phyloP scores from a whole-genome alignment of 2,113 vertebrate species.

The Malurus elegans region DNA sequence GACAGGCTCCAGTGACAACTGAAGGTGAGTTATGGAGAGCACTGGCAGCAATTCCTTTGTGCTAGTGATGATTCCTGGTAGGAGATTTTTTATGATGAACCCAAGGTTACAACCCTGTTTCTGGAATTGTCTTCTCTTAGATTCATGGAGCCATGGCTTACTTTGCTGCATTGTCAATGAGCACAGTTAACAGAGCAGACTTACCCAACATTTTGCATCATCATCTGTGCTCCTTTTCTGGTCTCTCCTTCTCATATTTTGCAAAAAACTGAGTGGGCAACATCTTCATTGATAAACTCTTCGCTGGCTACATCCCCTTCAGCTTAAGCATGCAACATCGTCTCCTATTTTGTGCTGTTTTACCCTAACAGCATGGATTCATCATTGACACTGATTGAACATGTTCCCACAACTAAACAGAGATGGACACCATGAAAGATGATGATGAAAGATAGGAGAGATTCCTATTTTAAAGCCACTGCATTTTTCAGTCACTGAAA shows the following conservation, averaged over 20 bases:
- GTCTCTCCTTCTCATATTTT: not conserved
- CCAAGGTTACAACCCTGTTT: not conserved
- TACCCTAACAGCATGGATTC: not conserved
- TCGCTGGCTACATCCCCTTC: not conserved
- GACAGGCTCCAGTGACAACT: not conserved
- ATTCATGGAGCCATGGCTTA: not conserved
- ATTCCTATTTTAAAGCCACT: not conserved
- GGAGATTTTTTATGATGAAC: not conserved
- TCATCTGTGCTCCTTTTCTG: not conserved
- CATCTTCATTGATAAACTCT: not conserved
- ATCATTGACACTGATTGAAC: not conserved
- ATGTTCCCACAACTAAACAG: not conserved
- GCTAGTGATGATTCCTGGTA: not conserved
- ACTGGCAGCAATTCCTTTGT: not conserved
- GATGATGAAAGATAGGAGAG: not conserved
- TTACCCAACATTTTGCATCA: not conserved
- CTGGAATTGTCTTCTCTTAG: not conserved
- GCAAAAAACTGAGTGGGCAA: not conserved
- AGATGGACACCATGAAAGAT: not conserved
- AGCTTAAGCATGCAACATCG: not conserved
- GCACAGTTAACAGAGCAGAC: not conserved
- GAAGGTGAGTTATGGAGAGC: not conserved
- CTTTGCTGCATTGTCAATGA: fast-evolving
- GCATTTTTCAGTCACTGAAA: not conserved
- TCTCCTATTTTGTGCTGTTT: not conserved